A percentile compares a stretch with the other conserved stretches of the same genome.
phyloP scores from a whole-genome alignment of 2,113 vertebrate species.

The Phalacrocorax aristotelis region DNA sequence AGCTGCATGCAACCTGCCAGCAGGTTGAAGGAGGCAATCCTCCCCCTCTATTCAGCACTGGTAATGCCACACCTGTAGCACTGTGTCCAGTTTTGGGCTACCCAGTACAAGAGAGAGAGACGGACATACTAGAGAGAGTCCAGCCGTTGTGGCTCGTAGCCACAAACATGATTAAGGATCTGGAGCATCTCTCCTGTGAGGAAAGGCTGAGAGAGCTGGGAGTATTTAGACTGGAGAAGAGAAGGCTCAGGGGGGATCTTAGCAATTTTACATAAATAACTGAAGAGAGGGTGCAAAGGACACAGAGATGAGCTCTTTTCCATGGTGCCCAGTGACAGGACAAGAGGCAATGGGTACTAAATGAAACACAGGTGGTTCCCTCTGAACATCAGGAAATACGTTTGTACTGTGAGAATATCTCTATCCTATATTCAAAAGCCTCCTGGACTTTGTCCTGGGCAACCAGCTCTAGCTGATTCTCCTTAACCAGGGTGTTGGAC shows the following conservation, averaged over 20 bases:
- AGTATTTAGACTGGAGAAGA: background rate
- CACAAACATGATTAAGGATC: background rate
- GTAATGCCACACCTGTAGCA: accelerated
- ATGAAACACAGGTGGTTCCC: background rate
- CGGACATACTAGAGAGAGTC: background rate
- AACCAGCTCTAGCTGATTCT: background rate
- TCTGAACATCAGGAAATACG: background rate
- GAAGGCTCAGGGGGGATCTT: background rate
- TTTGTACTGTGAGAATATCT: background rate
- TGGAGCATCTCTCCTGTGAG: background rate
- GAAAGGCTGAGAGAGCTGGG: background rate
- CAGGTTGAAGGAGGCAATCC: background rate
- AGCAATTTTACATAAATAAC: background rate
- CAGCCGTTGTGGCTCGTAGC: too few species aligned
- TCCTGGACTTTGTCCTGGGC: background rate
- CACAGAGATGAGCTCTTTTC: background rate
- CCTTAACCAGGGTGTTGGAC: background rate
- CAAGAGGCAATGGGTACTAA: background rate
- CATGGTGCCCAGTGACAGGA: background rate
- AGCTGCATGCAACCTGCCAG: background rate
- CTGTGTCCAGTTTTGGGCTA: background rate
- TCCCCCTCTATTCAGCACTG: background rate
- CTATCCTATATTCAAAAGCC: background rate
- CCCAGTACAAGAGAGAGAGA: background rate
- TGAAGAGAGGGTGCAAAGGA: background rate